Conservation (phyloP, 2,888 invertebrate species). For the Scaptomyza polygonia region DNA sequence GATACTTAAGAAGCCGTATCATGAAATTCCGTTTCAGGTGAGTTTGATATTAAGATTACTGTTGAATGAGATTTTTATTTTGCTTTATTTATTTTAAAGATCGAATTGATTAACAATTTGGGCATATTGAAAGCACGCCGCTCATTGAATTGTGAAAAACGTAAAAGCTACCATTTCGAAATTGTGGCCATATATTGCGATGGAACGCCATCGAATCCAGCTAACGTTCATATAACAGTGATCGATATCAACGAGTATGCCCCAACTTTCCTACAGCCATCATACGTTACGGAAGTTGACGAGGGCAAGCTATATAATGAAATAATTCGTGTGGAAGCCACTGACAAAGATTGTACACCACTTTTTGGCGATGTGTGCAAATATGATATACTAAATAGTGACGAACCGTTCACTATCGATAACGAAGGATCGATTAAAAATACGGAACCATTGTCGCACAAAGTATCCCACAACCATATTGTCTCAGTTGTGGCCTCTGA, state of each 20-base stretch:
- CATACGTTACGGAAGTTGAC: conserved; percentile 93
- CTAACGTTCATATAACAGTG: conserved; percentile 96
- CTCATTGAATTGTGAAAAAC: conserved; percentile 96
- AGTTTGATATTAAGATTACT: conserved; percentile 40
- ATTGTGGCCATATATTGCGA: conserved; percentile 97
- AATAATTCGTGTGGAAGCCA: conserved; percentile 95
- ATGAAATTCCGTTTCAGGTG: conserved; percentile 96
- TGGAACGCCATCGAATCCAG: conserved; percentile 93
- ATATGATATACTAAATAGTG: conserved; percentile 96
- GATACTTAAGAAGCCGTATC: conserved; percentile 95
- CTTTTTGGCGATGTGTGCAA: conserved; percentile 97
- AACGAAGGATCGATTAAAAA: conserved; percentile 97
- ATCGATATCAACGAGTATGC: conserved; percentile 98
- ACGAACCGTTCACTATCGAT: conserved; percentile 95
- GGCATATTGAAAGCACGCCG: conserved; percentile 92
- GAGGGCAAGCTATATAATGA: conserved; percentile 96
- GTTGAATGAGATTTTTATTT: neutral
- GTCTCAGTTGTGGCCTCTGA: conserved; percentile 98
- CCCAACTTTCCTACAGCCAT: conserved; percentile 95
- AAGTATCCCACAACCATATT: conserved; percentile 97
- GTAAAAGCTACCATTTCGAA: conserved; percentile 97
- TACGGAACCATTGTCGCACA: conserved; percentile 96
- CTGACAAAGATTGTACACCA: conserved; percentile 97
- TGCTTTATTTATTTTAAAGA: conserved; percentile 84
- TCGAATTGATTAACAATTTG: conserved; percentile 90